A percentile compares a stretch with the other conserved stretches of the same genome.
These are phyloP conservation scores for Drosophila simulans DNA, from an alignment of 1,140 invertebrate species.

Conservation along the genomic window DNA sequence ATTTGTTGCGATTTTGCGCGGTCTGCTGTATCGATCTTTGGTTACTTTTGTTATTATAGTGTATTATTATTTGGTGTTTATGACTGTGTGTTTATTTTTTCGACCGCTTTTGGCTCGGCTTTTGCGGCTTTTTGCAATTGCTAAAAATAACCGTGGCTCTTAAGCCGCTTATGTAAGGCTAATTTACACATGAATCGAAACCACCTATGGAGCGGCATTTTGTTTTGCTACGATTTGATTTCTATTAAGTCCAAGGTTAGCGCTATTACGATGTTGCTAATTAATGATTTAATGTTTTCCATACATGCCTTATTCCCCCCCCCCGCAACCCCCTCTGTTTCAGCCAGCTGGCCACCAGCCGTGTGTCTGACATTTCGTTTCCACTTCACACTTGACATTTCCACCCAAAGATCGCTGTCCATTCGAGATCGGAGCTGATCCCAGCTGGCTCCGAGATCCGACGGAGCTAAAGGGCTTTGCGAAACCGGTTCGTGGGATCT, in stretches of 20 bases:
- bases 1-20: conserved; percentile 69
- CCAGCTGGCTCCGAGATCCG: conserved; percentile 1
- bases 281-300: conserved; percentile 74
- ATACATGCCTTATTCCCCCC: conserved; percentile 23
- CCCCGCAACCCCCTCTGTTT: too few relatives aligned
- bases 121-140: conserved; percentile 74
- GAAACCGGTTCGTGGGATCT: conserved; percentile 49
- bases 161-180: conserved; percentile 79
- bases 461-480: conserved; percentile 50
- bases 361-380: conserved; percentile 63
- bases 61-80: conserved; percentile 25
- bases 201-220: conserved; percentile 61
- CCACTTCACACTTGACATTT: conserved; percentile 76
- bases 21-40: conserved; percentile 30
- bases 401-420: conserved; percentile 27
- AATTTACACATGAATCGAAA: conserved; percentile 81
- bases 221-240: conserved; percentile 72
- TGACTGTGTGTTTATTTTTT: conserved; percentile 28
- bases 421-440: conserved; percentile 26
- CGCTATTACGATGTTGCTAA: conserved; percentile 62
- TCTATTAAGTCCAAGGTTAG: conserved; percentile 83
- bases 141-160: conserved; percentile 69
- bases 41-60: conserved; percentile 18
- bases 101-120: neutral
- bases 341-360: conserved; percentile 17